These are phyloP conservation scores for Penaeus chinensis DNA, from an alignment of 1,140 invertebrate species.

Conservation along the genomic window DNA sequence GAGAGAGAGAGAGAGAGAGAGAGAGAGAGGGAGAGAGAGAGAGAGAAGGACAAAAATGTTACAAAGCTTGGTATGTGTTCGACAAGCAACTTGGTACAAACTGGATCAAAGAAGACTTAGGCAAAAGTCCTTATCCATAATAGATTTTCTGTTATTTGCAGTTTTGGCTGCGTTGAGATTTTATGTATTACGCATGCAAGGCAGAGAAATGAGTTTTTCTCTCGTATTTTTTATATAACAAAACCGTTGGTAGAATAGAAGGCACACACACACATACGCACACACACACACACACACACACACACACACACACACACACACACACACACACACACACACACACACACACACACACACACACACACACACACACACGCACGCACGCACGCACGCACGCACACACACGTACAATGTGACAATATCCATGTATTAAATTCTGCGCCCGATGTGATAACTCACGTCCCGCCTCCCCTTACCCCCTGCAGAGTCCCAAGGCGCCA, in stretches of 20 bases:
- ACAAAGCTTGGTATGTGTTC: too few relatives aligned
- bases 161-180: too few relatives aligned
- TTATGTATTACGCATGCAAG: too few relatives aligned
- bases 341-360: slow-evolving; percentile 18
- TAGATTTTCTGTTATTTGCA: too few relatives aligned
- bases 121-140: too few relatives aligned
- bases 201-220: too few relatives aligned
- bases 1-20: too few relatives aligned
- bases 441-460: not conserved
- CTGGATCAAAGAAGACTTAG: too few relatives aligned
- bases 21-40: too few relatives aligned
- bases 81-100: too few relatives aligned
- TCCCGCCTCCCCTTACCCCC: not conserved
- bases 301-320: slow-evolving; percentile 31
- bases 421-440: not conserved
- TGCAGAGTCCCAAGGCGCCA: slow-evolving; percentile 68
- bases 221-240: too few relatives aligned
- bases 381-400: slow-evolving; percentile 1
- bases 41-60: too few relatives aligned
- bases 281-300: slow-evolving; percentile 14
- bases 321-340: slow-evolving; percentile 30
- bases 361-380: slow-evolving; percentile 16
- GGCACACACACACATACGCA: not conserved
- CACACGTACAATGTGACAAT: not conserved
- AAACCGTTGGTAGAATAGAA: not conserved